Evolutionary conservation across 2,888 invertebrate species (phyloP).

Genomic region (Arge pagana): DNA sequence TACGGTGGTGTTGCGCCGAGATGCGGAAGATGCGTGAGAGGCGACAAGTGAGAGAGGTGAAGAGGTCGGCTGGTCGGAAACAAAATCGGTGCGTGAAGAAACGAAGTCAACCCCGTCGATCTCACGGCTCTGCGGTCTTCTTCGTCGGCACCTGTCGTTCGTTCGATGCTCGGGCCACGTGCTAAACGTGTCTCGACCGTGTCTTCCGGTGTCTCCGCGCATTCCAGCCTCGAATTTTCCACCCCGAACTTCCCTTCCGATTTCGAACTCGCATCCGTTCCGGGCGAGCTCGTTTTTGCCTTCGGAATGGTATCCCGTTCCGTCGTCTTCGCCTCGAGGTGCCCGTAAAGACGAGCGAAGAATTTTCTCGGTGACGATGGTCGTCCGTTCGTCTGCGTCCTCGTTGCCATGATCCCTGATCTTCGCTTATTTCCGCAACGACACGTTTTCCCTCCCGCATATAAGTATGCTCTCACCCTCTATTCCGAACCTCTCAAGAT

Average conservation of each 20-base stretch:
- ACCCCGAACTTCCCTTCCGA: slow-evolving; percentile 13
- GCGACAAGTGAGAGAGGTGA: slow-evolving; percentile 50
- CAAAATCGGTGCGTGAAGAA: slow-evolving; percentile 32
- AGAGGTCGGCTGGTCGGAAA: slow-evolving; percentile 45
- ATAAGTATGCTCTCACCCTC: neutral
- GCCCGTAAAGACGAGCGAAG: slow-evolving; percentile 79
- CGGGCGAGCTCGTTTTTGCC: slow-evolving; percentile 8
- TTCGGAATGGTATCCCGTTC: slow-evolving; percentile 24
- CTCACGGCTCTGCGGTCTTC: slow-evolving; percentile 31
- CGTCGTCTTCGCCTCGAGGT: slow-evolving; percentile 63
- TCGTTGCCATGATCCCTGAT: slow-evolving; percentile 37
- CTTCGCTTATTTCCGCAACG: too few species aligned
- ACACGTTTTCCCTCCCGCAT: too few species aligned
- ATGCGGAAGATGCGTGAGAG: slow-evolving; percentile 59
- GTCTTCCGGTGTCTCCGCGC: neutral
- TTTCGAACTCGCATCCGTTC: slow-evolving; percentile 25
- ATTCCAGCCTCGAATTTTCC: neutral
- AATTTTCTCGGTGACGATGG: slow-evolving; percentile 82
- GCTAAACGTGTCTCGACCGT: neutral
- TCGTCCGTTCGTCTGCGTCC: slow-evolving; percentile 40
- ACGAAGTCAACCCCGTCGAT: slow-evolving; percentile 38
- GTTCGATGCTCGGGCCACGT: neutral
- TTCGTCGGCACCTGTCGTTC: neutral
- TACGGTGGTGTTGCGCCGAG: slow-evolving; percentile 50
- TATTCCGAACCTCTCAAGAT: neutral